phyloP scores from a whole-genome alignment of 92 coral and sea anemone species.

The Heteractis magnifica region DNA sequence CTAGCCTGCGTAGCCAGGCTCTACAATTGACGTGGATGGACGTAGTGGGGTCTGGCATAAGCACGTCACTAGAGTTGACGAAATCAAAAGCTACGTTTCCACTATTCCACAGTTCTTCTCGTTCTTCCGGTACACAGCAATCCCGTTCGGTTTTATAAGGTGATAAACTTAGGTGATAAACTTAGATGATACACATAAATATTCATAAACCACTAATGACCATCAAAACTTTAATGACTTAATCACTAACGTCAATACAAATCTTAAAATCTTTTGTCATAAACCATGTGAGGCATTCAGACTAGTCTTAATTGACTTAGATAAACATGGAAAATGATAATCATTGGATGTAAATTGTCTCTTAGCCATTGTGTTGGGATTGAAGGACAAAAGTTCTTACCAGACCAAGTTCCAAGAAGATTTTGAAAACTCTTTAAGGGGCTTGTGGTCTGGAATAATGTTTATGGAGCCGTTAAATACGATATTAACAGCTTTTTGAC shows the following conservation, averaged over 20 bases:
- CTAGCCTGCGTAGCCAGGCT: too few relatives aligned
- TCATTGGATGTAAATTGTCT: neutral
- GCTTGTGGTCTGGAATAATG: neutral
- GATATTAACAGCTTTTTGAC: constrained; percentile 21
- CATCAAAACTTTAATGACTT: neutral
- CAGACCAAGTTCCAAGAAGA: neutral
- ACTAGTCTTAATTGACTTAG: neutral
- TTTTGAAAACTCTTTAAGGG: neutral
- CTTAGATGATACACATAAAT: neutral
- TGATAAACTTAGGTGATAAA: too few relatives aligned
- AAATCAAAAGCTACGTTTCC: too few relatives aligned
- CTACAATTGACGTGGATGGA: too few relatives aligned
- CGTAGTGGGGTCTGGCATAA: too few relatives aligned
- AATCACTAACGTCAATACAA: constrained; percentile 8
- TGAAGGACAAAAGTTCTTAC: neutral
- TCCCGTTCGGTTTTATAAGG: too few relatives aligned
- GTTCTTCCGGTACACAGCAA: too few relatives aligned
- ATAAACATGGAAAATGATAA: constrained; percentile 1
- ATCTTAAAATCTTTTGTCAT: neutral
- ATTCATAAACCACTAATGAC: neutral
- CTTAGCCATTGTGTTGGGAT: neutral
- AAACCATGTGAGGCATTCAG: neutral
- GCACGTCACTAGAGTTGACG: too few relatives aligned
- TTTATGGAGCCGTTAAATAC: neutral
- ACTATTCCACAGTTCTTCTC: too few relatives aligned